Evolutionary conservation across 2,797 vertebrate species (phyloP), one percentile per base, ranked within the genome.

Genomic region (Lepus townsendii): DNA sequence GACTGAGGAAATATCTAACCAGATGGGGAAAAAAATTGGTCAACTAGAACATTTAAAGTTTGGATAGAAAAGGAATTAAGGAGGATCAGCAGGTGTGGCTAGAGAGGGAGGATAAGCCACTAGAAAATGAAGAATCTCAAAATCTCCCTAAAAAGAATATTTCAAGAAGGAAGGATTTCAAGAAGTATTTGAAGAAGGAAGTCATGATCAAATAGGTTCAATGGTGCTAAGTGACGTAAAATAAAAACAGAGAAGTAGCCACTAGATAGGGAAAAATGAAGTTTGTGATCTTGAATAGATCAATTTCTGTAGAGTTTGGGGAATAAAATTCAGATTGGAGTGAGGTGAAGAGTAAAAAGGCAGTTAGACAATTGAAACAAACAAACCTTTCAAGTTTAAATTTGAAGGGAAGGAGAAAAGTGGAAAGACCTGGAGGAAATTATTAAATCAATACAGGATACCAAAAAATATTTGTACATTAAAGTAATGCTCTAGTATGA

Each of bases 331-430:
- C n/a, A 63, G 13, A 47, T n/a, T 47, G 71, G 14, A 35, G 16
- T 32, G 30, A 32, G 10, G 35, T 77, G n/a, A 76, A 96, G 20
- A n/a, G 47, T 73, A 54, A 30, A 42, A 32, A 86, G 35, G n/a
- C 16, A 71, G 20, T 17, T 32, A 90, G 8, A 17, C 90, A 87
- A 32, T 35, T 32, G 35, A 5, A 82, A 32, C 32, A 85, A 10
- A 47, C 9, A 83, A 75, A 7, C 52, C 20, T 38, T 88, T 83
- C 17, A 83, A 73, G 27, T 83, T 82, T 72, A 52, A 22, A 72
- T 94, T 84, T 79, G 32, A 92, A 94, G 38, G 66, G 35, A 92
- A 88, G 24, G 7, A 85, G 27, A 83, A 80, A 52, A 52, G 73
- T 69, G 50, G 11, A 78, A 78, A 83, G n/a, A 83, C 42, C 24